phyloP scores from a whole-genome alignment of 1,140 invertebrate genomes.

The Atta colombica region DNA sequence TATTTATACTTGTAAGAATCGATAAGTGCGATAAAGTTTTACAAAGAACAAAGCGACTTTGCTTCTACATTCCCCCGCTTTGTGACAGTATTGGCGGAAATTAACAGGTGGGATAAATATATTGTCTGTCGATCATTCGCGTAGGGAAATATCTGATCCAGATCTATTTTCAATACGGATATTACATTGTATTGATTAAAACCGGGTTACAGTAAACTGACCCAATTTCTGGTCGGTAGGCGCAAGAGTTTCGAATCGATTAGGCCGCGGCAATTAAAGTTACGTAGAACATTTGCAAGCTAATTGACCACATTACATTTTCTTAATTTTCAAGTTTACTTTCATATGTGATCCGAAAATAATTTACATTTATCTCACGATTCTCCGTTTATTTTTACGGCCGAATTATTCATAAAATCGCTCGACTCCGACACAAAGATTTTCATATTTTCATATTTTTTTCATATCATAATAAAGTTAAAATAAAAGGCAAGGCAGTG shows the following conservation, averaged over 20 bases:
- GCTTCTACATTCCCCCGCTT: too few relatives aligned
- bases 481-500: neutral
- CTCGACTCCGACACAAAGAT: neutral
- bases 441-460: neutral
- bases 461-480: neutral
- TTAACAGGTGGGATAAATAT: neutral
- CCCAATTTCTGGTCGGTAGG: constrained; percentile 48
- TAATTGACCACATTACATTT: constrained; percentile 27
- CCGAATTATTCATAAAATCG: constrained; percentile 5
- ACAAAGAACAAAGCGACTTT: constrained; percentile 27
- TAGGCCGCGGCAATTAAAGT: constrained; percentile 28
- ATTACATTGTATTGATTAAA: constrained; percentile 51
- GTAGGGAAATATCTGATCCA: neutral
- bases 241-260: constrained; percentile 37
- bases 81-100: constrained; percentile 1
- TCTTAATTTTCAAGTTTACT: constrained; percentile 17
- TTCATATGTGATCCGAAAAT: neutral
- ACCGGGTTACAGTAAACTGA: constrained; percentile 41
- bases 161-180: constrained; percentile 60
- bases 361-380: neutral
- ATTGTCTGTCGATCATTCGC: constrained; percentile 48
- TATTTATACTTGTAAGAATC: constrained; percentile 70
- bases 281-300: constrained; percentile 4
- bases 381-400: neutral
- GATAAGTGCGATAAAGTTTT: constrained; percentile 47